Percentiles rank a stretch among this genome's conserved stretches.
Evolutionary conservation across 2,113 vertebrate genomes (phyloP).

Genomic region (Dipodomys ordii): DNA sequence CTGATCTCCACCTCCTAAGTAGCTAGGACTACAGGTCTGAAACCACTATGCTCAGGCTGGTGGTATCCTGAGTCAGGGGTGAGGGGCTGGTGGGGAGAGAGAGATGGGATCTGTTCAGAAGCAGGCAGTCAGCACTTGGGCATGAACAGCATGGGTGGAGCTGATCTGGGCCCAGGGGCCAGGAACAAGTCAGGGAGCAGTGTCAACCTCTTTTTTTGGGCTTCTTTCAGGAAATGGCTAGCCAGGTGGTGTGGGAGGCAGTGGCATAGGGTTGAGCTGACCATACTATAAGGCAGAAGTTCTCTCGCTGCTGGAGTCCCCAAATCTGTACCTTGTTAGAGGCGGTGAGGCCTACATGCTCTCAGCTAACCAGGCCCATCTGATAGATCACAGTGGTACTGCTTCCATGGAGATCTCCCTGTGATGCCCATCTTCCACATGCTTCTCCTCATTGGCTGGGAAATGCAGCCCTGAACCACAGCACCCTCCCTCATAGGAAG

Average conservation of each 20-base stretch:
- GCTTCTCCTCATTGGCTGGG: neutral
- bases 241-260: neutral
- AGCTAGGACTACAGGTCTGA: too few species aligned
- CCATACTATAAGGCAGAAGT: neutral
- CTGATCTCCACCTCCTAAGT: neutral
- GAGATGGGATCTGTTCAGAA: fast-evolving
- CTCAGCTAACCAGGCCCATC: neutral
- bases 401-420: neutral
- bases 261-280: too few species aligned
- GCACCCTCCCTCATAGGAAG: neutral
- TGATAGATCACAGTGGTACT: neutral
- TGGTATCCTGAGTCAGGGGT: too few species aligned
- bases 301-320: too few species aligned
- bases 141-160: fast-evolving
- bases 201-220: neutral
- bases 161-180: fast-evolving
- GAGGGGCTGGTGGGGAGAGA: neutral
- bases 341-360: neutral
- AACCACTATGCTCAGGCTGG: too few species aligned
- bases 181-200: fast-evolving
- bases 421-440: neutral
- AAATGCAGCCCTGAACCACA: neutral
- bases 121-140: fast-evolving
- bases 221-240: neutral
- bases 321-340: neutral